Conservation (phyloP, 2,113 vertebrate species). For the Bungarus multicinctus region DNA sequence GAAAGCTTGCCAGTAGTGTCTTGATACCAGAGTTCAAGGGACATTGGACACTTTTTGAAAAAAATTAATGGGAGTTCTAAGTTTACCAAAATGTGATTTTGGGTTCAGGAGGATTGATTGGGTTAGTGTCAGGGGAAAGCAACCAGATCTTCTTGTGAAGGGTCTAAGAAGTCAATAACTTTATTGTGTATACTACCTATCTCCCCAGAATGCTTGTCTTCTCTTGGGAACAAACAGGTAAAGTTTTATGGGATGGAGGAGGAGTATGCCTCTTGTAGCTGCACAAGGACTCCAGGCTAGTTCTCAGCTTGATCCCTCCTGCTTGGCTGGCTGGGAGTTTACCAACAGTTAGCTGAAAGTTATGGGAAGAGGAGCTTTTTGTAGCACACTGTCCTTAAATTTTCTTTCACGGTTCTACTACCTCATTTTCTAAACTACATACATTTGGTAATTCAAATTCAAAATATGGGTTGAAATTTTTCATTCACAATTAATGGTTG, state of each 20-base stretch:
- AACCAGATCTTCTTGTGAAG: background rate
- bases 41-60: background rate
- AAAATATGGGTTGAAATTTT: background rate
- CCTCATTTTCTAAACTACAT: background rate
- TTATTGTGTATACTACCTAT: background rate
- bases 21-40: background rate
- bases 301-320: background rate
- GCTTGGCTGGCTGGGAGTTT: background rate
- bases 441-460: background rate
- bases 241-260: background rate
- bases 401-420: constrained; percentile 6
- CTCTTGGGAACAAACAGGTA: background rate
- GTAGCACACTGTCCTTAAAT: background rate
- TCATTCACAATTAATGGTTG: background rate
- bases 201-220: background rate
- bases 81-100: background rate
- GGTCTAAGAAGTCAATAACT: background rate
- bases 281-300: background rate
- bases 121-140: background rate
- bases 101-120: background rate
- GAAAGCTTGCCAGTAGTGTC: background rate
- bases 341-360: background rate
- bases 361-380: background rate
- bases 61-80: background rate
- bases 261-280: background rate